Conservation (phyloP, 2,797 vertebrate genomes). For the Arctocebus calabarensis region DNA sequence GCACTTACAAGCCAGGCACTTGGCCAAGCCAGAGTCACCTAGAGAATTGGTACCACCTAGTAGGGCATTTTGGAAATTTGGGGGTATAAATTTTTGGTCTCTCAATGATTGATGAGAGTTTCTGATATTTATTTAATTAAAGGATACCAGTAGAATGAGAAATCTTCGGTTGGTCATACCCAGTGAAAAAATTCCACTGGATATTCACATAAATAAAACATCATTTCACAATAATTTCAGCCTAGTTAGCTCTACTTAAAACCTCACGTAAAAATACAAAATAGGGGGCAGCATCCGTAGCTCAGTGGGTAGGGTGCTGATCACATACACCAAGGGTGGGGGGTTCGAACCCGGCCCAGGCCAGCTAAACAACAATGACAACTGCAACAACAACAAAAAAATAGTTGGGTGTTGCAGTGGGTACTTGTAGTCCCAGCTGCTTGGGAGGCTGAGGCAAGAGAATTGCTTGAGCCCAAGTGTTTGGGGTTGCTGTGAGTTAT, state of each 20-base stretch:
- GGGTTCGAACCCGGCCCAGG: too few relatives aligned
- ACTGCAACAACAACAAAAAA: too few relatives aligned
- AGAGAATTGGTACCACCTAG: background rate
- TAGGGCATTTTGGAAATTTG: background rate
- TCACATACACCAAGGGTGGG: too few relatives aligned
- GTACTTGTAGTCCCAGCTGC: too few relatives aligned
- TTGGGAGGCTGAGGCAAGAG: too few relatives aligned
- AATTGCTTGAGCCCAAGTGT: too few relatives aligned
- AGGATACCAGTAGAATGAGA: background rate
- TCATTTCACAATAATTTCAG: background rate
- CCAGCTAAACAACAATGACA: too few relatives aligned
- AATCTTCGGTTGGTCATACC: background rate
- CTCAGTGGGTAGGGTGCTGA: too few relatives aligned
- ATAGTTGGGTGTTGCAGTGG: too few relatives aligned
- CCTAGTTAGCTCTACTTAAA: background rate
- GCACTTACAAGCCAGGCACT: background rate
- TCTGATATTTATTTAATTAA: background rate
- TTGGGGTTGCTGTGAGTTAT: too few relatives aligned
- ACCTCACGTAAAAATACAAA: background rate
- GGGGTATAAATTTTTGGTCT: background rate
- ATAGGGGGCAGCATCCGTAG: background rate
- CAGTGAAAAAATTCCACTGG: background rate
- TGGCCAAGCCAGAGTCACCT: background rate
- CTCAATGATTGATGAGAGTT: background rate
- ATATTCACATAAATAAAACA: background rate